These are phyloP conservation scores for Mizuhopecten yessoensis DNA, from an alignment of 1,140 invertebrate species.

Conservation along the genomic window DNA sequence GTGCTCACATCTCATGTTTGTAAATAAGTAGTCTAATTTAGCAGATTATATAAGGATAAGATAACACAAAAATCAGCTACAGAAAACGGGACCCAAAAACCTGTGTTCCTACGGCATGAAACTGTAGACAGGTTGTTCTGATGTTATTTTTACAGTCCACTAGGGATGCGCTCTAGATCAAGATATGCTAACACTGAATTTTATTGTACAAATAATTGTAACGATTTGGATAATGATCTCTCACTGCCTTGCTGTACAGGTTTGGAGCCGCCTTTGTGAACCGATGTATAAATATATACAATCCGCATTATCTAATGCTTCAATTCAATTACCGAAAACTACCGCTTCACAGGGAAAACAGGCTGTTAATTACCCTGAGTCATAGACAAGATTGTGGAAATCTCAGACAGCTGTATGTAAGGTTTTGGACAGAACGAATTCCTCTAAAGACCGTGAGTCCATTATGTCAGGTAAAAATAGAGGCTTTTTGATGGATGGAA, in stretches of 20 bases:
- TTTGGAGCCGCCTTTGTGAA: neutral
- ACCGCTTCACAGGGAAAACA: neutral
- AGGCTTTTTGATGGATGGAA: neutral
- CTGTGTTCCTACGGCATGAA: neutral
- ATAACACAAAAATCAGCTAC: neutral
- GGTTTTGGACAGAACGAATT: neutral
- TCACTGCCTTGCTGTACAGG: neutral
- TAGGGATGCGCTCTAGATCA: neutral
- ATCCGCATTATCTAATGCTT: conserved; percentile 27
- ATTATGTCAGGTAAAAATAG: conserved; percentile 19
- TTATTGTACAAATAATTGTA: conserved; percentile 6
- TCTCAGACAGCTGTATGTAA: neutral
- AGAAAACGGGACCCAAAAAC: neutral
- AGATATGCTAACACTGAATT: neutral
- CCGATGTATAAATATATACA: neutral
- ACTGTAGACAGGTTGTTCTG: neutral
- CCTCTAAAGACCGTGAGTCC: neutral
- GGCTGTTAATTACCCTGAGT: neutral
- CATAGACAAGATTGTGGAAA: neutral
- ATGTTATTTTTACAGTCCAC: neutral
- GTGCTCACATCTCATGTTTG: neutral
- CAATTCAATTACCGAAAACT: neutral
- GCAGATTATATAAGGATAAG: neutral
- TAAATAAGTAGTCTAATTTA: neutral
- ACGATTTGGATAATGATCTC: neutral